Percentiles rank a stretch among this genome's conserved stretches.
Evolutionary conservation across 2,113 vertebrate genomes (phyloP).

Genomic region (Malaclemys terrapin): DNA sequence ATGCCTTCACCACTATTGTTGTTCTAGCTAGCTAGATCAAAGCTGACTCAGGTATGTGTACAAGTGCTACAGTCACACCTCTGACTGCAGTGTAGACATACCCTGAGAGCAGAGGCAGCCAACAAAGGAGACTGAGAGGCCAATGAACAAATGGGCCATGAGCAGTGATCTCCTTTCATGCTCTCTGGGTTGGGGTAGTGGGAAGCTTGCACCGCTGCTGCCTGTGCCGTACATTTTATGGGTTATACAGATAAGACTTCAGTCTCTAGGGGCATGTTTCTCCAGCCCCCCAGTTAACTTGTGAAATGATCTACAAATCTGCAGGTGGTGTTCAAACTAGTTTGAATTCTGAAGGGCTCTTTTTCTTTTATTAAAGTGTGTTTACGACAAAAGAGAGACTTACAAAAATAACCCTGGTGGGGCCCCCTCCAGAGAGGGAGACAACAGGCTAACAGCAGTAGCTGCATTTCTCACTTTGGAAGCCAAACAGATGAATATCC

Average conservation of each 20-base stretch:
- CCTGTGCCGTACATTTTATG: neutral
- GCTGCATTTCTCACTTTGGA: slow-evolving; percentile 31
- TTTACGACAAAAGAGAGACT: neutral
- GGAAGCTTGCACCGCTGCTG: neutral
- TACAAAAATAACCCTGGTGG: slow-evolving; percentile 17
- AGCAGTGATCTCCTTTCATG: neutral
- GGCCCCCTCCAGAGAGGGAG: neutral
- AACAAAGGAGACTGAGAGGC: neutral
- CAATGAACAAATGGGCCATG: neutral
- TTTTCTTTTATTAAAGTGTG: neutral
- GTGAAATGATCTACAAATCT: neutral
- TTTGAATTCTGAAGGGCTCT: slow-evolving; percentile 4
- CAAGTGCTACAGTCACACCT: neutral
- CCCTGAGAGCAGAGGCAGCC: neutral
- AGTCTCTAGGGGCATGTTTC: neutral
- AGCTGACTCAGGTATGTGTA: neutral
- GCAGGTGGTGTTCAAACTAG: neutral
- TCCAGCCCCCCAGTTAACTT: neutral
- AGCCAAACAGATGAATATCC: slow-evolving; percentile 34
- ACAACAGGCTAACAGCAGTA: neutral
- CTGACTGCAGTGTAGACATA: neutral
- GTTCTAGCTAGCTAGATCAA: neutral
- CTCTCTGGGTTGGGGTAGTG: neutral
- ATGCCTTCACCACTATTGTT: neutral
- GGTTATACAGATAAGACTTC: neutral